phyloP scores from a whole-genome alignment of 64 coral and sea anemone genomes.

The Astreopora myriophthalma region DNA sequence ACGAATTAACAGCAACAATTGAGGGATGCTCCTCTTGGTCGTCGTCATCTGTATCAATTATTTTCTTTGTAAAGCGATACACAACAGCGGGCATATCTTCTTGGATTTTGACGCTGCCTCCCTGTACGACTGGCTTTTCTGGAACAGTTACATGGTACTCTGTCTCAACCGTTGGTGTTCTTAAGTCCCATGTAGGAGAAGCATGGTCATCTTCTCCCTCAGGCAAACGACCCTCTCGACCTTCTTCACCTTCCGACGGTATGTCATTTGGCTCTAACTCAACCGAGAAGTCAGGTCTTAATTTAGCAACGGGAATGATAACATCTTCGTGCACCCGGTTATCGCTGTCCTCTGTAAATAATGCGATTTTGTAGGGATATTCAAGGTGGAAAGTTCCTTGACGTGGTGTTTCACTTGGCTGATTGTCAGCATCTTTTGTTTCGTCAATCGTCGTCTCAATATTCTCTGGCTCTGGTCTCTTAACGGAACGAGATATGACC shows the following conservation, averaged over 20 bases:
- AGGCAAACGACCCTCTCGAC: not conserved
- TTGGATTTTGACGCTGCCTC: not conserved
- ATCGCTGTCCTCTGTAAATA: not conserved
- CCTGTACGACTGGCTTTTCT: not conserved
- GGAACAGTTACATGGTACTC: not conserved
- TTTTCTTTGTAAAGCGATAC: not conserved
- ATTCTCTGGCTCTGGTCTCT: not conserved
- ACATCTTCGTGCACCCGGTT: not conserved
- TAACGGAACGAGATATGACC: constrained; percentile 11
- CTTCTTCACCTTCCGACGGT: not conserved
- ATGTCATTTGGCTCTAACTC: not conserved
- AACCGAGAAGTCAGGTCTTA: not conserved
- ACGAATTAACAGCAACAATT: not conserved
- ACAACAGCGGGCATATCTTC: not conserved
- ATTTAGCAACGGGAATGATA: not conserved
- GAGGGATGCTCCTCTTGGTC: not conserved
- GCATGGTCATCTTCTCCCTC: not conserved
- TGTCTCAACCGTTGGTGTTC: not conserved
- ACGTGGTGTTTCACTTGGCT: not conserved
- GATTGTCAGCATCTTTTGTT: not conserved
- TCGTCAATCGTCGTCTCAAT: not conserved
- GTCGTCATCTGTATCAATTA: not conserved
- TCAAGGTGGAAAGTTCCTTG: not conserved
- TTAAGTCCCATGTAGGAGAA: not conserved
- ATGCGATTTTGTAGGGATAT: not conserved